phyloP scores from a whole-genome alignment of 1,140 invertebrate species.

The Pissodes strobi region DNA sequence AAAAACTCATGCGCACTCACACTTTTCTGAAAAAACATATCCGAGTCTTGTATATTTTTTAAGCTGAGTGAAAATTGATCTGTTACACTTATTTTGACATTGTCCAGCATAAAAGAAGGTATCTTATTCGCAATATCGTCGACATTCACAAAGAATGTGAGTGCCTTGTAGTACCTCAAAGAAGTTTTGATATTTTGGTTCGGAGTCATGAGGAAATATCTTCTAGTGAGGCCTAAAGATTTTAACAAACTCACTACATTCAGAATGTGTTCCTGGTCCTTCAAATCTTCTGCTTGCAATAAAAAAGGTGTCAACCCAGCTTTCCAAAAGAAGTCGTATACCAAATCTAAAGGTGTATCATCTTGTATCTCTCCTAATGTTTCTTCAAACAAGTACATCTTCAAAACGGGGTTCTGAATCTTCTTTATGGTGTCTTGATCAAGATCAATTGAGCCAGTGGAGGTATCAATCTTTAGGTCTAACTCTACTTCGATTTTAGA shows the following conservation, averaged over 20 bases:
- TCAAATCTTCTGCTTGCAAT: slow-evolving; percentile 6
- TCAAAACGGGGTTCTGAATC: slow-evolving; percentile 11
- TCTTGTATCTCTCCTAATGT: slow-evolving; percentile 5
- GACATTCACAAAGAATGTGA: slow-evolving; percentile 19
- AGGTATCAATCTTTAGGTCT: slow-evolving; percentile 16
- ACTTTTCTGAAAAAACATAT: slow-evolving; percentile 20
- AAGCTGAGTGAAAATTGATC: slow-evolving; percentile 13
- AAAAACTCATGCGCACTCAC: slow-evolving; percentile 22
- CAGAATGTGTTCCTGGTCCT: slow-evolving; percentile 13
- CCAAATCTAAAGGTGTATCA: slow-evolving; percentile 12
- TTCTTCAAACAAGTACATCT: slow-evolving; percentile 35
- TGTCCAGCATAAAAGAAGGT: background rate
- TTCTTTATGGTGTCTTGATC: slow-evolving; percentile 3
- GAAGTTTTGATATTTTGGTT: background rate
- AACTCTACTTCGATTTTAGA: slow-evolving; percentile 7
- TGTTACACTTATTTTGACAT: slow-evolving; percentile 7
- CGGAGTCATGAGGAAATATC: slow-evolving; percentile 16
- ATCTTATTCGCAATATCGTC: slow-evolving; percentile 12
- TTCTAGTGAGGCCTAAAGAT: slow-evolving; percentile 10
- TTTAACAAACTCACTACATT: slow-evolving; percentile 14
- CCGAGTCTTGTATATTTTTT: slow-evolving; percentile 2
- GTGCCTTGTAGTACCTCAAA: slow-evolving; percentile 5
- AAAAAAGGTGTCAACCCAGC: slow-evolving; percentile 20
- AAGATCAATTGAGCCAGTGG: slow-evolving; percentile 2
- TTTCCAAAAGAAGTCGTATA: slow-evolving; percentile 30